Evolutionary conservation across 2,888 invertebrate species (phyloP).

Genomic region (Frankliniella fusca): DNA sequence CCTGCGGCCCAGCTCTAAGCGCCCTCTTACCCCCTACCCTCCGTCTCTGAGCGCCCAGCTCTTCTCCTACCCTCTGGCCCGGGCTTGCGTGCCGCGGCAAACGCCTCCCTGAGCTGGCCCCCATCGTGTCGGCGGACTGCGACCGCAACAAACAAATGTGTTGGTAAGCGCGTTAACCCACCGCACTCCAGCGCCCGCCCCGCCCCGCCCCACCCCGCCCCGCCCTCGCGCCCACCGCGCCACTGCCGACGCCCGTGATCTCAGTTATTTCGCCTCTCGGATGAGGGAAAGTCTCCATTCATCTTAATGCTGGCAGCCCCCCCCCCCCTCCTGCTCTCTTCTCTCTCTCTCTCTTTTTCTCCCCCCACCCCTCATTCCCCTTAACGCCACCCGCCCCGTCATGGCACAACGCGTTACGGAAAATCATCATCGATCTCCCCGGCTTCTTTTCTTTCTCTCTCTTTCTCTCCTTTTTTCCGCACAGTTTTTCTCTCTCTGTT

Average conservation of each 20-base stretch:
- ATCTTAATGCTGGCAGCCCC: background rate
- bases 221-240: background rate
- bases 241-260: background rate
- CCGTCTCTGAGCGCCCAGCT: too few relatives aligned
- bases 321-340: background rate
- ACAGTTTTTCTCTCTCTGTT: background rate
- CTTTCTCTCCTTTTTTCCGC: too few relatives aligned
- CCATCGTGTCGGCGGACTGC: background rate
- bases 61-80: too few relatives aligned
- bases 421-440: too few relatives aligned
- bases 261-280: constrained; percentile 27
- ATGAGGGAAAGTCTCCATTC: constrained; percentile 6
- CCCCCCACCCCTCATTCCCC: too few relatives aligned
- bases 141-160: background rate
- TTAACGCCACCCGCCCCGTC: too few relatives aligned
- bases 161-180: background rate
- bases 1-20: too few relatives aligned
- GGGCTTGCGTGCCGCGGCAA: background rate
- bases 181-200: background rate
- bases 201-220: background rate
- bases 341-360: background rate
- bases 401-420: too few relatives aligned
- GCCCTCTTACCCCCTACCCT: too few relatives aligned
- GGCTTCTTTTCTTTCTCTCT: too few relatives aligned
- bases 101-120: background rate